Base-by-base conservation (phyloP, 2,113 vertebrate genomes). In the Sialia sialis region DNA sequence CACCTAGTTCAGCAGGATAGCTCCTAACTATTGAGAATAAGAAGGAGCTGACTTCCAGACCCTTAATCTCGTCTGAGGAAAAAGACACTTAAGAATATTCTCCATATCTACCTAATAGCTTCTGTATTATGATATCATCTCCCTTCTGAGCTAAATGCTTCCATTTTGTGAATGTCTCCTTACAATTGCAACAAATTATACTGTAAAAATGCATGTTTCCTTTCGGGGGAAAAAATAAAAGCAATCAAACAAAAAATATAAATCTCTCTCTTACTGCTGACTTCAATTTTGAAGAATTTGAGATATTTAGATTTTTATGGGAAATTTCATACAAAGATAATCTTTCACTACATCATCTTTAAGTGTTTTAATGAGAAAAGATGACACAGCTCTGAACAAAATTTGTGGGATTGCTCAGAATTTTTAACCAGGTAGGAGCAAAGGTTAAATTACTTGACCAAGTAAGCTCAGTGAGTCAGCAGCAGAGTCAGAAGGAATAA, bases 141-240 rank as follows among this genome's bases (percentile, higher is more conserved):
- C 10, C 23, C 13, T 72, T 72, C 9, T 68, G 30, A 90, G 30
- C 3, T 21, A 79, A 75, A 63, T 34, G 25, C 17, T 81, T 82
- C 2, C 34, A 16, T 38, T 75, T 67, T 43, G 17, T 51, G 27
- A 80, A 41, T 1, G 1, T 34, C 23, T 85, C 32, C 26, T 81
- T 39, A 55, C 8, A 78, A 63, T 11, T 67, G 18, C 29, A 75
- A 67, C 4, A 63, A 34, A 44, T 30, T 63, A 25, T 59, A 2
- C 5, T 43, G 10, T 39, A 72, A 92, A 90, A 92, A 67, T 32
- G 13, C 1, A 12, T 30, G 6, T 49, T 59, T 90, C 8, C 16
- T 51, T 39, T 44, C 5, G 1, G 0, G 7, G 34, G 21, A 1
- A 10, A 4, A 19, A 41, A 41, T 22, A 11, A 5, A 46, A 12